phyloP scores from a whole-genome alignment of 2,113 vertebrate genomes.

The Phrynosoma blainvillii region DNA sequence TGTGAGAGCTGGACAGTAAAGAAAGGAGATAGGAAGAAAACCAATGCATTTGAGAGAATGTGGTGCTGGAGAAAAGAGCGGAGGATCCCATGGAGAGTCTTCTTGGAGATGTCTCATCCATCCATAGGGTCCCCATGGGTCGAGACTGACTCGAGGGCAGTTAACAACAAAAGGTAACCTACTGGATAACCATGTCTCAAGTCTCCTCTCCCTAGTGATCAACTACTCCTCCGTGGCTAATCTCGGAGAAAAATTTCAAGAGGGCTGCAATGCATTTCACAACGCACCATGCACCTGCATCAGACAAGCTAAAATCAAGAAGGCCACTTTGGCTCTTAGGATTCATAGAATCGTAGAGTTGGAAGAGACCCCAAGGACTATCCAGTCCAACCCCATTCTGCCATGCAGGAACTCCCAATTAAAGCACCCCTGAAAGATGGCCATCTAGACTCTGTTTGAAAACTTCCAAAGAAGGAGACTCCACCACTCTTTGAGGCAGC shows the following conservation, averaged over 20 bases:
- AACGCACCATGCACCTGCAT: conserved; percentile 65
- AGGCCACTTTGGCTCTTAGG: conserved; percentile 59
- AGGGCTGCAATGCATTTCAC: conserved; percentile 62
- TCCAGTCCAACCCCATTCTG: background rate
- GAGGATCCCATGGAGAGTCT: too few species aligned
- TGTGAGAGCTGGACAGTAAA: too few species aligned
- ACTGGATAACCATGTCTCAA: conserved; percentile 55
- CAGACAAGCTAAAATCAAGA: conserved; percentile 64
- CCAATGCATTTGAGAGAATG: too few species aligned
- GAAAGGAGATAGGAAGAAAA: too few species aligned
- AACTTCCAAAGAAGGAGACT: too few species aligned
- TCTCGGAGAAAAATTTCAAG: conserved; percentile 70
- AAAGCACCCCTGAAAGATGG: too few species aligned
- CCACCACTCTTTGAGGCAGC: too few species aligned
- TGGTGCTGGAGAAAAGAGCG: too few species aligned
- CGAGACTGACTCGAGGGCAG: too few species aligned
- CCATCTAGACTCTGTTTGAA: too few species aligned
- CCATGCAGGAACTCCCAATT: background rate
- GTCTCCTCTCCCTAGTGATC: conserved; percentile 59
- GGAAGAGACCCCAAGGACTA: background rate
- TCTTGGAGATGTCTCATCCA: too few species aligned
- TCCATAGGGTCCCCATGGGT: too few species aligned
- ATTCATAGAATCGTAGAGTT: background rate
- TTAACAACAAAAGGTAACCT: conserved; percentile 44
- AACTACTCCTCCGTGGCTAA: conserved; percentile 64